phyloP scores from a whole-genome alignment of 2,888 invertebrate genomes.

The Xanthia icteritia region DNA sequence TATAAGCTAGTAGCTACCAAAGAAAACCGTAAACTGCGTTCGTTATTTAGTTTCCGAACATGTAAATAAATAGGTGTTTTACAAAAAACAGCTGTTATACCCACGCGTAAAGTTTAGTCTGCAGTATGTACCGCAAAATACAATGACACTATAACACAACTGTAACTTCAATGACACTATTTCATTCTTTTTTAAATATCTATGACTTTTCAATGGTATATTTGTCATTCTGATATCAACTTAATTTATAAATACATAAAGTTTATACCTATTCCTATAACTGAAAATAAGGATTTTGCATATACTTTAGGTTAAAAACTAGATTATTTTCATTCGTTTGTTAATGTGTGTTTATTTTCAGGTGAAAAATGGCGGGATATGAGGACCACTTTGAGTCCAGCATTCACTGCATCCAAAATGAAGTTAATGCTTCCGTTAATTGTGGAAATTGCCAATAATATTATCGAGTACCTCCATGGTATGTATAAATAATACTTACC shows the following conservation, averaged over 20 bases:
- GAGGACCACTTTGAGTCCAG: conserved; percentile 87
- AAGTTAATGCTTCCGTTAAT: conserved; percentile 88
- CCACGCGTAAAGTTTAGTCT: too few species aligned
- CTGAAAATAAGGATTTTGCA: background rate
- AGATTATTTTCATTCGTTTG: background rate
- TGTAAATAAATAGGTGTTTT: too few species aligned
- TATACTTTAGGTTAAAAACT: background rate
- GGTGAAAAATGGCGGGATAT: conserved; percentile 88
- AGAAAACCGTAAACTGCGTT: too few species aligned
- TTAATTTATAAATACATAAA: too few species aligned
- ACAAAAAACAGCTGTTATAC: too few species aligned
- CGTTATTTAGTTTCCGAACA: too few species aligned
- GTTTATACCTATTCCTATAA: background rate
- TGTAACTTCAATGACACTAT: too few species aligned
- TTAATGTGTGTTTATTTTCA: conserved; percentile 56
- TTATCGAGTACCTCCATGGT: conserved; percentile 79
- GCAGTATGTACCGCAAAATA: background rate
- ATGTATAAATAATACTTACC: conserved; percentile 23
- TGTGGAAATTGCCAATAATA: conserved; percentile 76
- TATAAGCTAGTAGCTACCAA: too few species aligned
- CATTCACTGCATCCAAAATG: conserved; percentile 91
- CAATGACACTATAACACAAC: too few species aligned
- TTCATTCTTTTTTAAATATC: background rate
- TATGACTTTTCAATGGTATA: too few species aligned
- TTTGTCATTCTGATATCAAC: too few species aligned